A percentile compares a stretch with the other conserved stretches of the same genome.
Evolutionary conservation across 1,140 invertebrate species (phyloP).

Genomic region (Euschistus heros): DNA sequence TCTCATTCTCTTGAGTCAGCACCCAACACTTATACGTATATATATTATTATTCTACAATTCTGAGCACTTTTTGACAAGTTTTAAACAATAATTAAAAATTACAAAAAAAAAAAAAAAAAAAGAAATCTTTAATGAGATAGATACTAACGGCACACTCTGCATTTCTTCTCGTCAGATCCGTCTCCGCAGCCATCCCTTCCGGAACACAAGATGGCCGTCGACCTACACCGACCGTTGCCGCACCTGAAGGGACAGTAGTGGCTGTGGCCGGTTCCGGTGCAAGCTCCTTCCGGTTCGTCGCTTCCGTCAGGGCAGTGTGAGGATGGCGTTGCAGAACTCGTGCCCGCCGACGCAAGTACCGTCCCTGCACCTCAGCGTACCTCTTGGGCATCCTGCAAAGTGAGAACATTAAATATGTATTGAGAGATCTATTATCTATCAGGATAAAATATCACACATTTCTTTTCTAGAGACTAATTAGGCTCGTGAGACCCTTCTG

Average conservation of each 20-base stretch:
- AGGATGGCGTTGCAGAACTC: constrained; percentile 83
- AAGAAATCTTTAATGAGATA: too few species aligned
- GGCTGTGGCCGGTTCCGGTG: constrained; percentile 28
- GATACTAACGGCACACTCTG: constrained; percentile 60
- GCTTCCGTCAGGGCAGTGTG: constrained; percentile 69
- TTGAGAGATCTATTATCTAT: too few species aligned
- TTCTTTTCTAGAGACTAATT: too few species aligned
- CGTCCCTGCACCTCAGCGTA: constrained; percentile 69
- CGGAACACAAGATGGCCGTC: constrained; percentile 74
- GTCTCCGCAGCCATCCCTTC: constrained; percentile 80
- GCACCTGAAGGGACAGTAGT: constrained; percentile 64
- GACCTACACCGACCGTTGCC: constrained; percentile 76
- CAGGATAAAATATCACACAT: too few species aligned
- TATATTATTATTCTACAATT: too few species aligned
- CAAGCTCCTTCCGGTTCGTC: constrained; percentile 72
- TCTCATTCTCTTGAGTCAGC: too few species aligned
- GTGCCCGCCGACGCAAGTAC: constrained; percentile 75
- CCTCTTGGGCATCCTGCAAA: constrained; percentile 54
- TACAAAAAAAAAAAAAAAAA: too few species aligned
- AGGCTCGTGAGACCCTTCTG: too few species aligned
- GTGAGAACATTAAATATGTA: too few species aligned
- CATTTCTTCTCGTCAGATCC: constrained; percentile 75
- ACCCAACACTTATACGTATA: too few species aligned
- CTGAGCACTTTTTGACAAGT: too few species aligned
- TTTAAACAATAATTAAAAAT: too few species aligned